Conservation (phyloP, 2,888 invertebrate genomes). For the Caenorhabditis becei region DNA sequence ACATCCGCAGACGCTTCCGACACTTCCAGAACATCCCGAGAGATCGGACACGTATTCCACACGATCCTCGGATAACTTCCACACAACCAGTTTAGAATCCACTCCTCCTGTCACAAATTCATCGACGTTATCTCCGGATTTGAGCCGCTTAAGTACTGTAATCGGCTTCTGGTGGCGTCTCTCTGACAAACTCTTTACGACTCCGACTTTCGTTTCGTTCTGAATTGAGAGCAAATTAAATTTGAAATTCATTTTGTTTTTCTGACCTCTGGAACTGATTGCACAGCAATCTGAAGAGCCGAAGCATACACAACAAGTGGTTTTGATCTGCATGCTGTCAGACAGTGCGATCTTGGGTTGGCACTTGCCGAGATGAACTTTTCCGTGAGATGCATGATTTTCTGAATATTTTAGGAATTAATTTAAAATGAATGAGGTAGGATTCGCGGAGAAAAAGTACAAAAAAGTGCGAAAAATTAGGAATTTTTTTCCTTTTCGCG, state of each 20-base stretch:
- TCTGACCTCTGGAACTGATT: slow-evolving; percentile 42
- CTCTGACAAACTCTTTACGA: slow-evolving; percentile 51
- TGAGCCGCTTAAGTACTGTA: slow-evolving; percentile 62
- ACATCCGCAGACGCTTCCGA: slow-evolving; percentile 57
- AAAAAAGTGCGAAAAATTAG: slow-evolving; percentile 19
- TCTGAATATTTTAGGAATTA: slow-evolving; percentile 8
- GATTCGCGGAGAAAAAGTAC: background rate
- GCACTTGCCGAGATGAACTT: slow-evolving; percentile 63
- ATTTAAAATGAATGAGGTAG: background rate
- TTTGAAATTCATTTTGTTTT: background rate
- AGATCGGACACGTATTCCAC: slow-evolving; percentile 49
- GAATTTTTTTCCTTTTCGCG: background rate
- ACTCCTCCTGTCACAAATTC: slow-evolving; percentile 55
- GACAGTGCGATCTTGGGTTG: slow-evolving; percentile 68
- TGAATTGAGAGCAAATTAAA: slow-evolving; percentile 13
- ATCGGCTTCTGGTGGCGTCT: slow-evolving; percentile 65
- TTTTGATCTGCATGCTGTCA: slow-evolving; percentile 48
- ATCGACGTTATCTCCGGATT: slow-evolving; percentile 28
- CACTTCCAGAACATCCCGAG: slow-evolving; percentile 35
- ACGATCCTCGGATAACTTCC: slow-evolving; percentile 26
- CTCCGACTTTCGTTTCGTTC: slow-evolving; percentile 46
- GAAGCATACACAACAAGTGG: slow-evolving; percentile 64
- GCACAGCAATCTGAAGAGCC: slow-evolving; percentile 61
- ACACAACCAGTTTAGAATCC: slow-evolving; percentile 37
- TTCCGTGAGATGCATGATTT: slow-evolving; percentile 52